A percentile compares a stretch with the other conserved stretches of the same genome.
Conservation (phyloP, 2,797 vertebrate genomes). For the Muraenolepis orangiensis region DNA sequence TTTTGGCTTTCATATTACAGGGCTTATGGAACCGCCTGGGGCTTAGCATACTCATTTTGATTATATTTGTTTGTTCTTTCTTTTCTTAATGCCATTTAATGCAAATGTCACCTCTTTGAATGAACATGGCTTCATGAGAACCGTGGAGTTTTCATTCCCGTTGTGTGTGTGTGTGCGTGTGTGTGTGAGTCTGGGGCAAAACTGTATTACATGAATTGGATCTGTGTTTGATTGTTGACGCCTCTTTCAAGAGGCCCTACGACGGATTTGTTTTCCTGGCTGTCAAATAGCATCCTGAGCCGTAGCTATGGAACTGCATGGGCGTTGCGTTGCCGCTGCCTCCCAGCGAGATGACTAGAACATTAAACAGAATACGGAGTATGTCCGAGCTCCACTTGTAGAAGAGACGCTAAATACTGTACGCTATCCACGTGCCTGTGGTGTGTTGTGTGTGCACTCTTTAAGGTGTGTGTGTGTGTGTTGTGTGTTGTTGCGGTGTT, state of each 20-base stretch:
- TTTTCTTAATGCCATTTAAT: constrained; percentile 22
- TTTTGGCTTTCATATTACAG: constrained; percentile 16
- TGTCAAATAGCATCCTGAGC: not conserved
- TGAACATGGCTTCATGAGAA: constrained; percentile 23
- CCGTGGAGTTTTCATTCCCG: constrained; percentile 12
- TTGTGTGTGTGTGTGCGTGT: constrained; percentile 4
- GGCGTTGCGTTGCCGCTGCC: not conserved
- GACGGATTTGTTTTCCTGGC: not conserved
- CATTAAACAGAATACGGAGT: too few relatives aligned
- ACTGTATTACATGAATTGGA: not conserved
- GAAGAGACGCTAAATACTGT: too few relatives aligned
- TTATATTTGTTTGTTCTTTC: constrained; percentile 6
- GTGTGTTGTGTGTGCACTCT: too few relatives aligned
- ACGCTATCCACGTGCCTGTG: too few relatives aligned
- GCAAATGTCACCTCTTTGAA: constrained; percentile 31
- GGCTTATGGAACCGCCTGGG: constrained; percentile 24
- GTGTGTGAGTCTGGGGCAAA: not conserved
- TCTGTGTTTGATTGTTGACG: not conserved
- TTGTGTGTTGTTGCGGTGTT: not conserved
- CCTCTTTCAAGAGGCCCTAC: not conserved
- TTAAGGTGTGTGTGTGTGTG: not conserved
- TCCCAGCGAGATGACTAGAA: not conserved
- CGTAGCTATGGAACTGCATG: not conserved
- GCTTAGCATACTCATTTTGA: constrained; percentile 24
- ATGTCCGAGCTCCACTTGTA: too few relatives aligned